phyloP scores from a whole-genome alignment of 2,797 vertebrate species.

The Sebastes nivosus region DNA sequence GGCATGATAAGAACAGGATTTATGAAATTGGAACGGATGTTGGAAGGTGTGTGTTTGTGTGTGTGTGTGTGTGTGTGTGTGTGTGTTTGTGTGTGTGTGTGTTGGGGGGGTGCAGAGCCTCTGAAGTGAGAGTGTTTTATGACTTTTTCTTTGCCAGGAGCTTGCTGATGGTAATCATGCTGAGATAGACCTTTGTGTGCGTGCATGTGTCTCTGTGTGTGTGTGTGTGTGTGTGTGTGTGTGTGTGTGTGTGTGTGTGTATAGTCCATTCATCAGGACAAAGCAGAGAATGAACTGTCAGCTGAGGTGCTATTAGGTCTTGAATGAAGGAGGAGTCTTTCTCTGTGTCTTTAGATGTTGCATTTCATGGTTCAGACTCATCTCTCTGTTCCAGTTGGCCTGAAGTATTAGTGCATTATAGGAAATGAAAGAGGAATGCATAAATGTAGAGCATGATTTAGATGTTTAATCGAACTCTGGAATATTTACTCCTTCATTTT shows the following conservation, averaged over 20 bases:
- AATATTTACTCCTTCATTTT: neutral
- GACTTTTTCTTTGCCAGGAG: slow-evolving; percentile 42
- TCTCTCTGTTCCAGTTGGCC: neutral
- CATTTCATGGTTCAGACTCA: neutral
- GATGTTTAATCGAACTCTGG: neutral
- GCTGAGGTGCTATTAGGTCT: slow-evolving; percentile 27
- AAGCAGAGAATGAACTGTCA: slow-evolving; percentile 52
- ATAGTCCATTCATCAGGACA: slow-evolving; percentile 46
- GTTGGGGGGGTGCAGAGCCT: neutral
- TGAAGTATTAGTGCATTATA: neutral
- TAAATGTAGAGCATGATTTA: neutral
- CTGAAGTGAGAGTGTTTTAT: slow-evolving; percentile 51
- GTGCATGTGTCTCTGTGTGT: neutral
- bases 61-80: neutral
- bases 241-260: neutral
- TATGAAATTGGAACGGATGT: slow-evolving; percentile 30
- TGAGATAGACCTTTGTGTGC: slow-evolving; percentile 25
- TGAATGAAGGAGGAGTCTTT: slow-evolving; percentile 17
- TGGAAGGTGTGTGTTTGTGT: neutral
- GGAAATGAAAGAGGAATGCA: neutral
- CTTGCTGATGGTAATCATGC: slow-evolving; percentile 54
- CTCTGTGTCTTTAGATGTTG: slow-evolving; percentile 16
- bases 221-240: neutral
- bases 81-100: neutral
- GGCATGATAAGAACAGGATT: slow-evolving; percentile 40